These are phyloP conservation scores for Carapus acus DNA, from an alignment of 2,797 vertebrate species.

Conservation along the genomic window DNA sequence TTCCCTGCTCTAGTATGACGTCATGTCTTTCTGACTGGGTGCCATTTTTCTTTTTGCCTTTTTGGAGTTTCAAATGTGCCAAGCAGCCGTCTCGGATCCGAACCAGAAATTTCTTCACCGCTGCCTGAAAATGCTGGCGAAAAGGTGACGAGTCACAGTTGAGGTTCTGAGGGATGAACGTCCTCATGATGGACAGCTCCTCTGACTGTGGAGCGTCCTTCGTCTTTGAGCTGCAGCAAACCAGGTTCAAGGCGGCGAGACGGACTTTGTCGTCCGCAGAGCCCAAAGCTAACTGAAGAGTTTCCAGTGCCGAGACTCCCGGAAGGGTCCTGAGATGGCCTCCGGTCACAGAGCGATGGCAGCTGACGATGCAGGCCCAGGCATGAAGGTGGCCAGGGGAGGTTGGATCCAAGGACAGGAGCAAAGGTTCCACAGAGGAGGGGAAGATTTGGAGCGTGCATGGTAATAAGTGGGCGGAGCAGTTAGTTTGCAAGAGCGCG, in stretches of 20 bases:
- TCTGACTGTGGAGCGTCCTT: slow-evolving; percentile 63
- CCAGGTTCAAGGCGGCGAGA: slow-evolving; percentile 72
- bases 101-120: slow-evolving; percentile 73
- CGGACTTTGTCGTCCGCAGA: slow-evolving; percentile 76
- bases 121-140: slow-evolving; percentile 82
- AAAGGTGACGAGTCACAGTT: slow-evolving; percentile 82
- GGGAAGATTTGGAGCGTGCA: slow-evolving; percentile 79
- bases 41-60: slow-evolving; percentile 31
- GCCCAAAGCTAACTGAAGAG: slow-evolving; percentile 71
- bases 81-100: slow-evolving; percentile 82
- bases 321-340: slow-evolving; percentile 57
- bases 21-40: slow-evolving; percentile 1
- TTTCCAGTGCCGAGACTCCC: slow-evolving; percentile 39
- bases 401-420: slow-evolving; percentile 52
- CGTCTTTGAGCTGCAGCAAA: slow-evolving; percentile 80
- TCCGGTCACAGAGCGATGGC: slow-evolving; percentile 59
- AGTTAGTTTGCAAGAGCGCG: slow-evolving; percentile 74
- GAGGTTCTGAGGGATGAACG: slow-evolving; percentile 81
- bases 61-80: slow-evolving; percentile 63
- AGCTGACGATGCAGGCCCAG: slow-evolving; percentile 78
- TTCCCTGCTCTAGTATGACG: slow-evolving; percentile 60
- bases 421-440: slow-evolving; percentile 57
- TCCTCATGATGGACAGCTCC: slow-evolving; percentile 69
- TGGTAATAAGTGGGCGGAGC: slow-evolving; percentile 72
- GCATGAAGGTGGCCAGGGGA: slow-evolving; percentile 68